Percentiles rank a stretch among this genome's conserved stretches.
Conservation (phyloP, 2,113 vertebrate species). For the Vulpes vulpes region DNA sequence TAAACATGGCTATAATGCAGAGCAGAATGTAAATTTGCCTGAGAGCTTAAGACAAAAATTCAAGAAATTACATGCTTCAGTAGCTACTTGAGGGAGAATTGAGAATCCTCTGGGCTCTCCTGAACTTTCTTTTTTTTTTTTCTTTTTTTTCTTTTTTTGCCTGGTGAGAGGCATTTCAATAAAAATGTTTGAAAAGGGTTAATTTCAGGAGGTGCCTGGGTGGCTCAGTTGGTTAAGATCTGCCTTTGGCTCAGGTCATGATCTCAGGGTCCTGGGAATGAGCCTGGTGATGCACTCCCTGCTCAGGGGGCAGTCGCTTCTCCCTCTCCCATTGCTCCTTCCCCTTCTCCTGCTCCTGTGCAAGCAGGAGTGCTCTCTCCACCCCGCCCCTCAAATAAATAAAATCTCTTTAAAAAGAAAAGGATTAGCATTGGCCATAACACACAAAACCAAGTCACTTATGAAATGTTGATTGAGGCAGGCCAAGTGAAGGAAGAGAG, state of each 20-base stretch:
- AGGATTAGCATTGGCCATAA: background rate
- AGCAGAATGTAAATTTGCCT: background rate
- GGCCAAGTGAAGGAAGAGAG: background rate
- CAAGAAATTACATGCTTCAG: background rate
- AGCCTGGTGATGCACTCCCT: no score
- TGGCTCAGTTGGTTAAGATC: no score
- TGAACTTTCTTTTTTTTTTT: background rate
- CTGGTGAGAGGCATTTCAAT: background rate
- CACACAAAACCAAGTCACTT: background rate
- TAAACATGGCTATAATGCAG: background rate
- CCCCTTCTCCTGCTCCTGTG: no score
- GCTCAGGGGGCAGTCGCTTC: no score
- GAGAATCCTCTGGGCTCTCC: background rate
- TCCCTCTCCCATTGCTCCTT: no score
- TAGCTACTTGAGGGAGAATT: background rate
- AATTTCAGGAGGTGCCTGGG: no score
- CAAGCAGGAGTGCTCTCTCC: no score
- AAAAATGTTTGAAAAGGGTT: background rate
- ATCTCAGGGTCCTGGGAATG: no score
- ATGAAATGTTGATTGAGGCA: background rate
- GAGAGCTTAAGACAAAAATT: slow-evolving; percentile 48
- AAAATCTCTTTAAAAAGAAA: background rate
- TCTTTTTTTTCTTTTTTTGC: no score
- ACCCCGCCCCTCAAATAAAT: no score
- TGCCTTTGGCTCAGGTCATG: no score